phyloP scores from a whole-genome alignment of 2,888 invertebrate species.

The Nemotelus nigrinus region DNA sequence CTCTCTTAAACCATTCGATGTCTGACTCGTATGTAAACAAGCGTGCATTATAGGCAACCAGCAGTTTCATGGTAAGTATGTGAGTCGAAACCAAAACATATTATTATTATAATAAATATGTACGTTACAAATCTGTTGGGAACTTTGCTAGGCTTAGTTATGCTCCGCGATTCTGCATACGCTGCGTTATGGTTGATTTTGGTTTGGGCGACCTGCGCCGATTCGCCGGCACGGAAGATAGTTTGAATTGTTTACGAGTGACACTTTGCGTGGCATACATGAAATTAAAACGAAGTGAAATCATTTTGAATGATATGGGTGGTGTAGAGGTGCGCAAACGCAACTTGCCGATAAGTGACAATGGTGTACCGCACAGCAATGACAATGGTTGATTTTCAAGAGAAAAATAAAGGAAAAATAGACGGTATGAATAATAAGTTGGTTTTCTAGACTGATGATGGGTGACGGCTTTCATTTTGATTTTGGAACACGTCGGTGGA shows the following conservation, averaged over 20 bases:
- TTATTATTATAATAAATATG: neutral
- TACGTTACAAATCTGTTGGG: neutral
- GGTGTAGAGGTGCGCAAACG: neutral
- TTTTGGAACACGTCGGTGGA: no score
- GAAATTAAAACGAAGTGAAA: conserved; percentile 18
- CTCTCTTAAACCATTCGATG: no score
- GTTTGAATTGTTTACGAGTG: conserved; percentile 22
- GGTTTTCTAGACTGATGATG: no score
- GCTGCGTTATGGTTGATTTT: neutral
- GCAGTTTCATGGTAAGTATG: neutral
- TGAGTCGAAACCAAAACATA: neutral
- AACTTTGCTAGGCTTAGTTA: neutral
- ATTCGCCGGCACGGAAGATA: neutral
- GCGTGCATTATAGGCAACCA: neutral
- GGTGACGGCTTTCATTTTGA: no score
- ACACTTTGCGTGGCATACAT: conserved; percentile 26
- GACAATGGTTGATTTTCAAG: neutral
- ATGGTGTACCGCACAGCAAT: neutral
- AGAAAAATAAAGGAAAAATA: neutral
- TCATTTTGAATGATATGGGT: conserved; percentile 18
- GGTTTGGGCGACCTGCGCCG: neutral
- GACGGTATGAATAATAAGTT: no score
- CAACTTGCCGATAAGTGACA: neutral
- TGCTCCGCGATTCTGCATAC: neutral
- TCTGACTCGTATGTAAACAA: neutral